Conservation (phyloP, 2,113 vertebrate genomes). For the Engraulis encrasicolus region DNA sequence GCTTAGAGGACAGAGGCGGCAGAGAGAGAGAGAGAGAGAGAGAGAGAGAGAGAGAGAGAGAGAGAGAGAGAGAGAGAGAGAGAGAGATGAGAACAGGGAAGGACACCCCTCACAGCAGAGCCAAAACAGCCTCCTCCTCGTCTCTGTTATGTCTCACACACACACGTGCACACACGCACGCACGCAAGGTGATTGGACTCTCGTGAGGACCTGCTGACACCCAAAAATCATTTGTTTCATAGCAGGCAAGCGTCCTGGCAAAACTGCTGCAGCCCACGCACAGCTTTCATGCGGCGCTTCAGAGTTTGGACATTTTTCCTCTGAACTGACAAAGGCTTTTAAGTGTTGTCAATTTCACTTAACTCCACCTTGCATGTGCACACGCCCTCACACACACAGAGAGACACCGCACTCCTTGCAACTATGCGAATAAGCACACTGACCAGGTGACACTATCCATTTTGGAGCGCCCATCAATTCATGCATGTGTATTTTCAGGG, state of each 20-base stretch:
- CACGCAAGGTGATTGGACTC: too few relatives aligned
- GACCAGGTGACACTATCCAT: neutral
- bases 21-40: neutral
- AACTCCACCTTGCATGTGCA: neutral
- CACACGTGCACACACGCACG: neutral
- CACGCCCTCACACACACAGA: conserved; percentile 1
- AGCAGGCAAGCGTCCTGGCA: too few relatives aligned
- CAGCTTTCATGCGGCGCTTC: neutral
- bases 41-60: neutral
- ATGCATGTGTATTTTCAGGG: conserved; percentile 13
- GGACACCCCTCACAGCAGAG: neutral
- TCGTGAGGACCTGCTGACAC: too few relatives aligned
- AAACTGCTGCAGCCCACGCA: neutral
- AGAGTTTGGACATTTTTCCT: neutral
- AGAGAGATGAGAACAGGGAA: neutral
- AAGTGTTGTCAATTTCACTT: neutral
- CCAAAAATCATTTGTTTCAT: too few relatives aligned
- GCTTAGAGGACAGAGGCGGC: neutral
- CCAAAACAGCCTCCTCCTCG: neutral
- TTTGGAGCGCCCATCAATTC: conserved; percentile 15
- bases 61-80: neutral
- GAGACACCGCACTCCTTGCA: neutral
- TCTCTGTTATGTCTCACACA: neutral
- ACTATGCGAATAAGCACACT: neutral
- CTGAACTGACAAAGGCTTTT: neutral